A percentile compares a stretch with the other conserved stretches of the same genome.
These are phyloP conservation scores for Cataglyphis cursor DNA, from an alignment of 2,888 invertebrate species.

Conservation along the genomic window DNA sequence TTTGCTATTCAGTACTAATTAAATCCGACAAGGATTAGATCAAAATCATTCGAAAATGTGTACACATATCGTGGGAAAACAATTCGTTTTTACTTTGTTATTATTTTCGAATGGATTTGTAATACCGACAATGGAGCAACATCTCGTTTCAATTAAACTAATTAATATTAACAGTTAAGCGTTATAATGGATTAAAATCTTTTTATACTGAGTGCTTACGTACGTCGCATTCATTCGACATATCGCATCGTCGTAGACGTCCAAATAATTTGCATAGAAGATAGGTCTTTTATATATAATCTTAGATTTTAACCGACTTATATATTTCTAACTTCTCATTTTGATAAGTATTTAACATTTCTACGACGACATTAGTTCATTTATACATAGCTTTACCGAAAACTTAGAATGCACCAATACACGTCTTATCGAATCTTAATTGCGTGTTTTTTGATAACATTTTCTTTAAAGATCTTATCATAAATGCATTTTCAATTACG, in stretches of 20 bases:
- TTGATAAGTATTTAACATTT: slow-evolving; percentile 1
- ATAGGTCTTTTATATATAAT: not conserved
- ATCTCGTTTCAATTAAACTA: slow-evolving; percentile 71
- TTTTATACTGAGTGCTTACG: slow-evolving; percentile 63
- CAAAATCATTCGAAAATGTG: not conserved
- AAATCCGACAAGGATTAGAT: slow-evolving; percentile 3
- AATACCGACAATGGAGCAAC: slow-evolving; percentile 67
- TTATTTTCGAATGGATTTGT: not conserved
- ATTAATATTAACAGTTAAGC: slow-evolving; percentile 75
- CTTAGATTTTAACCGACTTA: not conserved
- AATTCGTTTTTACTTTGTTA: not conserved
- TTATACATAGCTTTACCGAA: slow-evolving; percentile 59
- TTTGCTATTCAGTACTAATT: not conserved
- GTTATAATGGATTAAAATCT: slow-evolving; percentile 73
- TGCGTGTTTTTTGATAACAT: slow-evolving; percentile 45
- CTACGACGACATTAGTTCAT: slow-evolving; percentile 21
- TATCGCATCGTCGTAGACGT: slow-evolving; percentile 26
- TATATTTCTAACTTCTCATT: not conserved
- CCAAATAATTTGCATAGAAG: not conserved
- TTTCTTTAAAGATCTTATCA: not conserved
- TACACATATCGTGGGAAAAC: not conserved
- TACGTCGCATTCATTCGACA: slow-evolving; percentile 57
- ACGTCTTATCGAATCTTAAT: slow-evolving; percentile 60
- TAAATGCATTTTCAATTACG: not conserved
- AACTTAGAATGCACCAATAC: slow-evolving; percentile 59